A percentile compares a stretch with the other conserved stretches of the same genome.
Evolutionary conservation across 2,113 vertebrate species (phyloP).

Genomic region (Pomatostomus ruficeps): DNA sequence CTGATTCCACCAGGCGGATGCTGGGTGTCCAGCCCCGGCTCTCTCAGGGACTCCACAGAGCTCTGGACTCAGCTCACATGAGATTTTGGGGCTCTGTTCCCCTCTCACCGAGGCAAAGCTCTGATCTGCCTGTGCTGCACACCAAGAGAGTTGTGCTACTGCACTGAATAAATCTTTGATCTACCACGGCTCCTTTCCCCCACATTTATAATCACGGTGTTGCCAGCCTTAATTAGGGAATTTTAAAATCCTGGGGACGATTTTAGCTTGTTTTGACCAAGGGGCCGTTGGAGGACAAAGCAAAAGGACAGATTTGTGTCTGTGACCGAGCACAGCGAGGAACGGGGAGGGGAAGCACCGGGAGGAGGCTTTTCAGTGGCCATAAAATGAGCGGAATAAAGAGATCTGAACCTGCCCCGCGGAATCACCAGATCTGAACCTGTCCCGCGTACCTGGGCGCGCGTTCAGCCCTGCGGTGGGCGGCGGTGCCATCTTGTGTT

Average conservation of each 20-base stretch:
- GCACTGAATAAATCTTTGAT: neutral
- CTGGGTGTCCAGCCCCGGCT: neutral
- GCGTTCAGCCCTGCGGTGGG: neutral
- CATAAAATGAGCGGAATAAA: neutral
- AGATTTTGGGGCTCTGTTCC: neutral
- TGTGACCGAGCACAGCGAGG: neutral
- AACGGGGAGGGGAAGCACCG: neutral
- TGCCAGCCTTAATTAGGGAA: neutral
- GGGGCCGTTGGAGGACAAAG: neutral
- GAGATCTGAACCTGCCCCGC: neutral
- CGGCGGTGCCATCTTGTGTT: slow-evolving; percentile 48
- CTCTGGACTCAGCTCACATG: neutral
- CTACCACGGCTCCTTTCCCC: neutral
- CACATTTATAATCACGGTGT: neutral
- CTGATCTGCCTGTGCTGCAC: neutral
- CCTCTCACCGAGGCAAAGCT: neutral
- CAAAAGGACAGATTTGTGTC: neutral
- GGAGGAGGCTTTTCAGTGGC: neutral
- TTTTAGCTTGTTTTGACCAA: neutral
- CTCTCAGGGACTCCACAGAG: rapidly evolving
- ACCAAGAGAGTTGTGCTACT: neutral
- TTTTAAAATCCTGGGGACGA: neutral
- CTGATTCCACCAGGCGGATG: neutral
- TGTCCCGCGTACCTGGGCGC: neutral
- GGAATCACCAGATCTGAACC: neutral